Base-by-base conservation (phyloP, 2,888 invertebrate genomes). In the Eupithecia subumbrata region DNA sequence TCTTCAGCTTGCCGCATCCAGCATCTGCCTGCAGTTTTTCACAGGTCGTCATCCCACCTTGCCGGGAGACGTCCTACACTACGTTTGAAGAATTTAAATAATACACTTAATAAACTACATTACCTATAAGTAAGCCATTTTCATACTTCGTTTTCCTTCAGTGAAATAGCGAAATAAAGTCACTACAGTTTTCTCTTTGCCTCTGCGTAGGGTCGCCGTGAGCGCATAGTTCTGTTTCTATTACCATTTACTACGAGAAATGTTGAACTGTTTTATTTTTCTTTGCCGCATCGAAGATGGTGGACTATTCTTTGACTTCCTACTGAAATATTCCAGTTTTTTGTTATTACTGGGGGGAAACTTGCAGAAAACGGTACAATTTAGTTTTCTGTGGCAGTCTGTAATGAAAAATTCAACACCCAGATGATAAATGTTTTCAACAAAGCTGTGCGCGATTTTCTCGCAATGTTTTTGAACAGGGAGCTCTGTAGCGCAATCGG, bases 171-270 rank as follows among this genome's bases (percentile, higher is more conserved):
- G 5, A n/a, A 43, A 43, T 14, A 22, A 25, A 43, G 14, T 7
- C 43, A 67, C 22, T 25, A 22, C 43, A 60, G 60, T 25, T 60
- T 25, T 60, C 60, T 60, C 11, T 56, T 9, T 56, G 11, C n/a
- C 56, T 69, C 4, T 73, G 60, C 68, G 40, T 68, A 69, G 66
- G 72, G 71, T 64, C 63, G 40, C 80, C 71, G 83, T 80, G 83
- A 85, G 84, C 82, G 85, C 80, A 78, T 77, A 69, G 66, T 72
- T 74, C 60, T 80, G 80, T 77, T 80, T 77, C 76, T 82, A 80
- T 80, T 78, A 73, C 78, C 82, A 72, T 79, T 80, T 76, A 25
- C 67, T 34, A 72, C 66, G 69, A 75, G 72, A 73, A 77, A 73
- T 56, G 67, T 68, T 60, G 64, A 69, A 45, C 30, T 30, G 37